Evolutionary conservation across 2,113 vertebrate species (phyloP).

Genomic region (Pholis gunnellus): DNA sequence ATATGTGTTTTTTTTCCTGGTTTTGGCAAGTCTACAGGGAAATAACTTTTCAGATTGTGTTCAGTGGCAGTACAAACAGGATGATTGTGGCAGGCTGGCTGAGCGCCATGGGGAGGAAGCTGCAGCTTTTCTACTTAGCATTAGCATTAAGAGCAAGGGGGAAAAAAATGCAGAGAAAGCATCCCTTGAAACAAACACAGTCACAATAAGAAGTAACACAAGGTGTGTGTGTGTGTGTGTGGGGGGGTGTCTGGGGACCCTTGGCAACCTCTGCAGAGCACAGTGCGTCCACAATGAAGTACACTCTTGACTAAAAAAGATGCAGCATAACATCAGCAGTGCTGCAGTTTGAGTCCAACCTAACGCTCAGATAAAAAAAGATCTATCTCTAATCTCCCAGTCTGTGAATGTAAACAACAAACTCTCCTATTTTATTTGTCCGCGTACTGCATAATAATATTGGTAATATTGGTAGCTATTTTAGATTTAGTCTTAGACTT

Average conservation of each 20-base stretch:
- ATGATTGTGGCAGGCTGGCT: conserved; percentile 32
- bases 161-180: conserved; percentile 12
- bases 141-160: conserved; percentile 21
- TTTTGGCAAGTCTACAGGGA: conserved; percentile 26
- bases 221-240: not conserved
- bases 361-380: not conserved
- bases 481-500: too few species aligned
- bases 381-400: too few species aligned
- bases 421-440: too few species aligned
- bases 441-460: too few species aligned
- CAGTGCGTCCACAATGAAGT: conserved; percentile 1
- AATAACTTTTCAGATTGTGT: conserved; percentile 44
- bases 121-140: conserved; percentile 34
- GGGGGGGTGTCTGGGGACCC: not conserved
- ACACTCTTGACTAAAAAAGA: conserved; percentile 14
- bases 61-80: conserved; percentile 27
- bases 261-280: conserved; percentile 16
- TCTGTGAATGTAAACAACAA: too few species aligned
- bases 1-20: not conserved
- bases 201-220: not conserved
- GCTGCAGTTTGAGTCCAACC: not conserved
- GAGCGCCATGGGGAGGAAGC: conserved; percentile 23
- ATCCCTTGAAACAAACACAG: conserved; percentile 14
- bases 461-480: too few species aligned
- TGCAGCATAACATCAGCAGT: not conserved